A percentile compares a stretch with the other conserved stretches of the same genome.
Conservation (phyloP, 2,888 invertebrate species). For the Erannis defoliaria region DNA sequence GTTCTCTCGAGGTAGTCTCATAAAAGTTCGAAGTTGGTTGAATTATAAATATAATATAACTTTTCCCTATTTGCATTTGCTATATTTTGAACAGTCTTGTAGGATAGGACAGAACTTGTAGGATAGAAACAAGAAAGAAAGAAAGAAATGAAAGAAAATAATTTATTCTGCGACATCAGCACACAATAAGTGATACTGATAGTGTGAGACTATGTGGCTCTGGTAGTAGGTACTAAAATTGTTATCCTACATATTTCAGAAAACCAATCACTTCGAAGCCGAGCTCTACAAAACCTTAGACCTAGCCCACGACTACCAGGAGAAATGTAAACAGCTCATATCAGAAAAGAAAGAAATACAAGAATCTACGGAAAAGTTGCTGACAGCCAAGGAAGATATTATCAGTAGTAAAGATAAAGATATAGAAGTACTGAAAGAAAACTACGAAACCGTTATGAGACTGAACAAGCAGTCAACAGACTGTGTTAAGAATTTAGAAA, state of each 20-base stretch:
- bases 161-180: too few species aligned
- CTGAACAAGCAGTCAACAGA: conserved; percentile 87
- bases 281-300: conserved; percentile 91
- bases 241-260: conserved; percentile 54
- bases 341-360: conserved; percentile 75
- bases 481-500: conserved; percentile 87
- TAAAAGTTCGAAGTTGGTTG: too few species aligned
- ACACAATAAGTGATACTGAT: too few species aligned
- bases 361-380: conserved; percentile 69
- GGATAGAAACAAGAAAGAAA: too few species aligned
- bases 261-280: conserved; percentile 88
- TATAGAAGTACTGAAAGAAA: conserved; percentile 78
- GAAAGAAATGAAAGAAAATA: too few species aligned
- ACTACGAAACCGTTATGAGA: conserved; percentile 79
- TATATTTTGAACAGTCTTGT: too few species aligned
- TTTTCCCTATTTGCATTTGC: too few species aligned
- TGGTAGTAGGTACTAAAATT: neutral
- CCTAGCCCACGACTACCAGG: conserved; percentile 89
- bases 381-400: conserved; percentile 58
- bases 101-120: too few species aligned
- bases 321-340: conserved; percentile 87
- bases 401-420: conserved; percentile 70
- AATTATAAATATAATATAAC: too few species aligned
- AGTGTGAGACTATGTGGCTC: too few species aligned
- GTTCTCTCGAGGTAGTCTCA: too few species aligned